Evolutionary conservation across 2,888 invertebrate species (phyloP), one percentile per base, ranked within the genome.

Genomic region (Cheilosia impressa): DNA sequence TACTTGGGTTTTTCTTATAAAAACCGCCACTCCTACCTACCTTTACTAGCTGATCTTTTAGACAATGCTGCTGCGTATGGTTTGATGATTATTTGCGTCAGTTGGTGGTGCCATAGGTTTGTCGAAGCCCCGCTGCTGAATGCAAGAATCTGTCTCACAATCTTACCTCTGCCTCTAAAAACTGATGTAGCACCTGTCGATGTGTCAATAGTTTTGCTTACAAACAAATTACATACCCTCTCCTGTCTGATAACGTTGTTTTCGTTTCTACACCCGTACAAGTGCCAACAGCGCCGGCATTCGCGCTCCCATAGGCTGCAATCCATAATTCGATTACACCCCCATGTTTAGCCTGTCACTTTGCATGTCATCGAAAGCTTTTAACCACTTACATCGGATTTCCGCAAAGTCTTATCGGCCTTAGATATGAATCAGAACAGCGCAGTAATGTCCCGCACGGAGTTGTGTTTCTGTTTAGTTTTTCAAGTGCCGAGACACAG

Each of bases 301-400:
- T 57, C 7, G 6, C 13, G 9, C 19, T 31, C n/a, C 2, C 31
- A 1, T 4, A 55, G 10, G 55, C 27, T 6, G 50, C 19, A 55
- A 41, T 71, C 5, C 38, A 4, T 65, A 66, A 31, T 65, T 58
- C 6, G 41, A 60, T 73, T 53, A 19, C 13, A 43, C 50, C 31
- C 52, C 45, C 9, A 19, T 47, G 47, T 27, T 24, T 27, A 43
- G 62, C 78, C 43, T 72, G 78, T 47, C 55, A 68, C 34, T 45
- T 62, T 27, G 17, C 43, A 24, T 68, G 72, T 78, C 77, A 71
- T 24, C n/a, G n/a, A 68, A 81, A 60, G 65, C 82, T 77, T 60
- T 77, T 77, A 82, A 71, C 71, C 66, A 77, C 82, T 82, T 71
- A 43, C 38, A 43, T 7, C 43, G 4, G 57, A 27, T 65, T 47